Conservation (phyloP, 2,888 invertebrate species). For the Ctenicera cuprea region DNA sequence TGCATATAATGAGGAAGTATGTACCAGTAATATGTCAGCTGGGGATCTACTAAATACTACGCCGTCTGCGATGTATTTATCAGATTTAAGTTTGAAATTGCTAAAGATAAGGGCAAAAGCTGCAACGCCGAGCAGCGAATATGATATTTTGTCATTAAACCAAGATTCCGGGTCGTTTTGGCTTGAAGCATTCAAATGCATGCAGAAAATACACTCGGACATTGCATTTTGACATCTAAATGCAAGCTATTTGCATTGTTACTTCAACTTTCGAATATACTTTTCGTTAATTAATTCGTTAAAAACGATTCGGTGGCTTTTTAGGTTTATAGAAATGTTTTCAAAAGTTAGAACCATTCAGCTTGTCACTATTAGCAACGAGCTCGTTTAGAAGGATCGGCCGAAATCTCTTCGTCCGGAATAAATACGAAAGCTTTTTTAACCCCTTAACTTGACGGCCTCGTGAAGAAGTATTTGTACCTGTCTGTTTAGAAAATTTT, state of each 20-base stretch:
- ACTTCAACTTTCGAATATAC: not conserved
- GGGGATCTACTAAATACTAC: conserved; percentile 61
- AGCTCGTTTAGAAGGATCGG: conserved; percentile 15
- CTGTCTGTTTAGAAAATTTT: conserved; percentile 6
- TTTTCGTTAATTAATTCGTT: conserved; percentile 9
- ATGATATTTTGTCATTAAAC: conserved; percentile 47
- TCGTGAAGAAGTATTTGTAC: not conserved
- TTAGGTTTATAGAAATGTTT: conserved; percentile 13
- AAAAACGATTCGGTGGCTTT: not conserved
- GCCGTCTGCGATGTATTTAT: conserved; percentile 61
- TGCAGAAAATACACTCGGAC: not conserved
- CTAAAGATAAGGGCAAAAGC: conserved; percentile 57
- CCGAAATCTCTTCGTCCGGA: conserved; percentile 20
- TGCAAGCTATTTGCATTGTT: not conserved
- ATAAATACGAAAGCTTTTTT: conserved; percentile 22
- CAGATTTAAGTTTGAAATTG: conserved; percentile 64
- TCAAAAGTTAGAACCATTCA: conserved; percentile 25
- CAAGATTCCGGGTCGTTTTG: conserved; percentile 24
- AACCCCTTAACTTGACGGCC: conserved; percentile 10
- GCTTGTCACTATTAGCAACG: conserved; percentile 26
- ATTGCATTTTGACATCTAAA: not conserved
- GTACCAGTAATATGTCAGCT: conserved; percentile 60
- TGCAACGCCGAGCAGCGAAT: conserved; percentile 43
- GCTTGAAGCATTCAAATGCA: conserved; percentile 18
- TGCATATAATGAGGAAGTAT: conserved; percentile 59